A percentile compares a stretch with the other conserved stretches of the same genome.
These are phyloP conservation scores for Oscheius onirici DNA, from an alignment of 2,888 invertebrate genomes.

Conservation along the genomic window DNA sequence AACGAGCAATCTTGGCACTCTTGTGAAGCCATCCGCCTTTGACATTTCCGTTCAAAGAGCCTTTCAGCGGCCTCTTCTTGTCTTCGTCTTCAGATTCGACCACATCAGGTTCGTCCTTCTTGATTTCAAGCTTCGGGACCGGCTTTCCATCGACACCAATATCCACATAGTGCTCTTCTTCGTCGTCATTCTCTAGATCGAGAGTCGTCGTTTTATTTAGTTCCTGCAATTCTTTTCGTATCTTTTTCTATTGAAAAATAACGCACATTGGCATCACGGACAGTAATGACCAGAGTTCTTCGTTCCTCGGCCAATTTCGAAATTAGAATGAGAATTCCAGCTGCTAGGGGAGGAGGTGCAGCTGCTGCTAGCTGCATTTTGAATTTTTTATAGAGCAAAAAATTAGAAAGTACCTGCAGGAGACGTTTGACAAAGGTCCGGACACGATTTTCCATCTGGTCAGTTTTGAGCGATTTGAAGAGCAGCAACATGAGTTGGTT, in stretches of 20 bases:
- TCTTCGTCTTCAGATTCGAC: conserved; percentile 26
- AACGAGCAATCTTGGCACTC: conserved; percentile 37
- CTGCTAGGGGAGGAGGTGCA: conserved; percentile 76
- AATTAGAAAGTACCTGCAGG: conserved; percentile 76
- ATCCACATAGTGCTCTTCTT: conserved; percentile 73
- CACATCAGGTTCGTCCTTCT: conserved; percentile 33
- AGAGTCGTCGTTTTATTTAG: conserved; percentile 29
- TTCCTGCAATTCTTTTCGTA: too few species aligned
- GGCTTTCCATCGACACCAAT: conserved; percentile 44
- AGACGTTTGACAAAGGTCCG: conserved; percentile 87
- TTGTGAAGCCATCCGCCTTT: conserved; percentile 57
- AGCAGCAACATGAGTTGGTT: conserved; percentile 54
- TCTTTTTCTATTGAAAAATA: background rate
- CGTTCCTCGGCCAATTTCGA: conserved; percentile 54
- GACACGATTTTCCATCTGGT: conserved; percentile 75
- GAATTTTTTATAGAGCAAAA: background rate
- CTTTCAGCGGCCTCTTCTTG: conserved; percentile 13
- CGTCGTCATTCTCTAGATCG: conserved; percentile 69
- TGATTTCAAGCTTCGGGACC: background rate
- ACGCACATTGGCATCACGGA: conserved; percentile 48
- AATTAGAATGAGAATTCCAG: conserved; percentile 82
- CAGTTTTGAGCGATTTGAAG: conserved; percentile 78
- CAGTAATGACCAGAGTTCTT: conserved; percentile 80
- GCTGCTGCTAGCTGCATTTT: conserved; percentile 33
- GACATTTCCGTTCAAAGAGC: background rate